phyloP scores from a whole-genome alignment of 2,888 invertebrate genomes.

The Phlogophora meticulosa region DNA sequence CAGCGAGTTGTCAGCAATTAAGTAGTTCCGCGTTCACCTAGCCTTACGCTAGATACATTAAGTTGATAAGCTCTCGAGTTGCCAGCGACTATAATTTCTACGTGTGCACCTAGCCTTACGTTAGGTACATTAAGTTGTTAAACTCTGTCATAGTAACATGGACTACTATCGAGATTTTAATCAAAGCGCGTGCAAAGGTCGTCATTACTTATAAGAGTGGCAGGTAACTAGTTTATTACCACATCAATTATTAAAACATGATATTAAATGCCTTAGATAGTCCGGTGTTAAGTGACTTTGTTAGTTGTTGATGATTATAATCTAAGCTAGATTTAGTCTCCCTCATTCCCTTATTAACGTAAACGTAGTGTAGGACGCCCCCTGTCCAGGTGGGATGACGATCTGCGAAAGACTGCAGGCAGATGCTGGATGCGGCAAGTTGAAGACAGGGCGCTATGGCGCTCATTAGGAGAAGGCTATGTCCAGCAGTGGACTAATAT shows the following conservation, averaged over 20 bases:
- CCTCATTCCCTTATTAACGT: too few relatives aligned
- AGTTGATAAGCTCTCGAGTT: not conserved
- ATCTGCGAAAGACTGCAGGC: too few relatives aligned
- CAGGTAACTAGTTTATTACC: slow-evolving; percentile 6
- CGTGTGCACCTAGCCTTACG: not conserved
- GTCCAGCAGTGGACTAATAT: too few relatives aligned
- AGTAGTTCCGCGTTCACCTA: not conserved
- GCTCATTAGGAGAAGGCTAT: too few relatives aligned
- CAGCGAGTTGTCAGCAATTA: too few relatives aligned
- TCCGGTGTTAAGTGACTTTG: slow-evolving; percentile 8
- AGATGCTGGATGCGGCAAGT: too few relatives aligned
- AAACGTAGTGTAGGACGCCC: too few relatives aligned
- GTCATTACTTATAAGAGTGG: slow-evolving; percentile 10
- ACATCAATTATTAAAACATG: slow-evolving; percentile 32
- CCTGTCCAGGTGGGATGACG: too few relatives aligned
- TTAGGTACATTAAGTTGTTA: not conserved
- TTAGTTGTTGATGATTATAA: not conserved
- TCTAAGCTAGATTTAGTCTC: not conserved
- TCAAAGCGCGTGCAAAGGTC: slow-evolving; percentile 19
- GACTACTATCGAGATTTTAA: slow-evolving; percentile 5
- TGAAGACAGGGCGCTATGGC: too few relatives aligned
- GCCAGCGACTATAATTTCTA: too few relatives aligned
- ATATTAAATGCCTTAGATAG: slow-evolving; percentile 4
- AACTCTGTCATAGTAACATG: not conserved
- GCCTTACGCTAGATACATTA: not conserved